Base-by-base conservation (phyloP, 2,888 invertebrate genomes). In the Polylopha cassiicola region DNA sequence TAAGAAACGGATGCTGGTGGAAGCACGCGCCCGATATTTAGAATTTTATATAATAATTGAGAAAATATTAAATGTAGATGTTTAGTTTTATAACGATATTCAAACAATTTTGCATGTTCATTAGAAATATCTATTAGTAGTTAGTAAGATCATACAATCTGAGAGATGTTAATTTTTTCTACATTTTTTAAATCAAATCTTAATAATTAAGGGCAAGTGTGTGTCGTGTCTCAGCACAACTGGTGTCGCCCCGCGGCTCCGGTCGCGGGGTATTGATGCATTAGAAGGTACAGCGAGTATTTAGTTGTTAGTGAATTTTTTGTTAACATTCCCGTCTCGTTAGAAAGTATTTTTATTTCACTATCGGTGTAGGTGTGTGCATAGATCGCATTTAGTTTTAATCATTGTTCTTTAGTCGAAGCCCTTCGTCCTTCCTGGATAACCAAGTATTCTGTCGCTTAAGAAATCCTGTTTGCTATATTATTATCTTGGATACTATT, bases 61-160 rank as follows among this genome's bases (percentile, higher is more conserved):
- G 47, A 45, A n/a, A 43, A 31, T 55, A 51, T 49, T 36, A 46
- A 43, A 58, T 46, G 60, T 65, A 67, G 70, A 52, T 54, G n/a
- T 62, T 69, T 73, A 73, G 73, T 73, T 76, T 72, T 70, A 57
- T 69, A 65, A 58, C 48, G 39, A 63, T 64, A 67, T 64, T 63
- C 58, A 59, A 58, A 56, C 60, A 58, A 60, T 58, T 61, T 53
- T 51, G 61, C 65, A 65, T 65, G 63, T 60, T 64, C 62, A 55
- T 50, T 56, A 58, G 58, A 53, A n/a, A 26, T 41, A 41, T 41
- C 41, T 41, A 41, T 34, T 41, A 41, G 41, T 41, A 26, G 36
- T 41, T 22, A n/a, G n/a, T n/a, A 36, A 30, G 36, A 41, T 36
- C 41, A 34, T 34, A 41, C 41, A 41, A 41, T 41, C 41, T 41